phyloP scores from a whole-genome alignment of 2,888 invertebrate genomes.

The Harpagoxenus sublaevis region DNA sequence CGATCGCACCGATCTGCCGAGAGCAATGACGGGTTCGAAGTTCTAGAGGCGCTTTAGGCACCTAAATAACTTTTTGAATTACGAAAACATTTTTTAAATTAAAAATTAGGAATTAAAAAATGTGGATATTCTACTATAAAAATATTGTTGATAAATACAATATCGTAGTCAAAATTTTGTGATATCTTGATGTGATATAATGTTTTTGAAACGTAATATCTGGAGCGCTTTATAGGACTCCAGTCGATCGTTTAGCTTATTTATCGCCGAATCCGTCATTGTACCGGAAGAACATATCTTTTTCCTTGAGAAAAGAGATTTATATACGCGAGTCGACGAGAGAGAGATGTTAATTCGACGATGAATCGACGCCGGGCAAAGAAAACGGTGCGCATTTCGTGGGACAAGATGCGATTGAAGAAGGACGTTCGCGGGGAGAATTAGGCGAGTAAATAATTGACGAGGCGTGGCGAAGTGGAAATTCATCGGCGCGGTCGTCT shows the following conservation, averaged over 20 bases:
- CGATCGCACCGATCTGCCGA: neutral
- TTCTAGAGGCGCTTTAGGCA: neutral
- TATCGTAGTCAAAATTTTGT: neutral
- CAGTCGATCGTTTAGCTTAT: slow-evolving; percentile 47
- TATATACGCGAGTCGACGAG: slow-evolving; percentile 4
- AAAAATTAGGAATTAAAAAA: neutral
- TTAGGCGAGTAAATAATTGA: slow-evolving; percentile 56
- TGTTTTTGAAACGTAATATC: neutral
- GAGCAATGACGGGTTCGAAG: neutral
- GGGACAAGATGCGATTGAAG: slow-evolving; percentile 58
- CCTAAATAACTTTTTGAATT: neutral
- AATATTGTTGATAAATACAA: neutral
- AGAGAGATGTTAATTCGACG: slow-evolving; percentile 8
- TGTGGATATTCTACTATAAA: neutral
- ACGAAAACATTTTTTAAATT: neutral
- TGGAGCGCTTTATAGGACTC: neutral
- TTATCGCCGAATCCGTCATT: slow-evolving; percentile 20
- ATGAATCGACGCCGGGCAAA: slow-evolving; percentile 48
- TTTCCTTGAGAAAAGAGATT: neutral
- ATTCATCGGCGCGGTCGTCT: slow-evolving; percentile 53
- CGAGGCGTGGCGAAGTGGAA: slow-evolving; percentile 54
- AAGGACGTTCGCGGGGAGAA: slow-evolving; percentile 48
- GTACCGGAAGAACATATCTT: neutral
- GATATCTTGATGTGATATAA: neutral
- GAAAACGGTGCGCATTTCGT: slow-evolving; percentile 64